These are phyloP conservation scores for Montipora foliosa DNA, from an alignment of 64 coral and sea anemone genomes.

Conservation along the genomic window DNA sequence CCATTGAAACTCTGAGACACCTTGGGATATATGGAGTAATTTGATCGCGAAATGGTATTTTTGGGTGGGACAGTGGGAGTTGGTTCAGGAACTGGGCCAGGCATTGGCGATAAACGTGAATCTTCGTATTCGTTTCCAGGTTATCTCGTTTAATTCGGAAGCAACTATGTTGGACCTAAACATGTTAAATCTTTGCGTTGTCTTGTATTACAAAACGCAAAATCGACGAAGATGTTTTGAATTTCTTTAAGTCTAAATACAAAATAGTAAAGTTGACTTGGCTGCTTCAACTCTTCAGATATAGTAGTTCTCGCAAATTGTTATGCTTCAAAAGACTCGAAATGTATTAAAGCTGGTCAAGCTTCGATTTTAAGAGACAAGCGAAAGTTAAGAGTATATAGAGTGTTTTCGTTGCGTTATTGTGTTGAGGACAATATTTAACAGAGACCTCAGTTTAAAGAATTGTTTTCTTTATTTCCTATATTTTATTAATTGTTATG, in stretches of 20 bases:
- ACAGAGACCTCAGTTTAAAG: not conserved
- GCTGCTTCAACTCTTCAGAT: too few relatives aligned
- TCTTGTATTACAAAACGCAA: not conserved
- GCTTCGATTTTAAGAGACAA: not conserved
- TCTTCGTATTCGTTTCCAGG: too few relatives aligned
- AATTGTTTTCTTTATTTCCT: slow-evolving; percentile 8
- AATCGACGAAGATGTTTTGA: not conserved
- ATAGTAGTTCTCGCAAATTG: not conserved
- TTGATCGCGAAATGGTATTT: not conserved
- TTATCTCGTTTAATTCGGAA: not conserved
- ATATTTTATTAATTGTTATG: not conserved
- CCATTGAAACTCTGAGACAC: not conserved
- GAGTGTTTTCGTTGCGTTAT: not conserved
- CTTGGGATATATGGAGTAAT: not conserved
- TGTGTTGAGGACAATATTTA: slow-evolving; percentile 12
- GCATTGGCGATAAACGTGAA: not conserved
- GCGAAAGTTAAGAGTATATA: not conserved
- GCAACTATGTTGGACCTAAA: not conserved
- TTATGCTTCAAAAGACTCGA: not conserved
- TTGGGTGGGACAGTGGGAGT: not conserved
- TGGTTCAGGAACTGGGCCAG: not conserved
- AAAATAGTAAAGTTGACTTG: too few relatives aligned
- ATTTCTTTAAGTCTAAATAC: too few relatives aligned
- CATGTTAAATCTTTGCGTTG: not conserved
- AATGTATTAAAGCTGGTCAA: not conserved